Evolutionary conservation across 2,113 vertebrate species (phyloP).

Genomic region (Centropus unirufus): DNA sequence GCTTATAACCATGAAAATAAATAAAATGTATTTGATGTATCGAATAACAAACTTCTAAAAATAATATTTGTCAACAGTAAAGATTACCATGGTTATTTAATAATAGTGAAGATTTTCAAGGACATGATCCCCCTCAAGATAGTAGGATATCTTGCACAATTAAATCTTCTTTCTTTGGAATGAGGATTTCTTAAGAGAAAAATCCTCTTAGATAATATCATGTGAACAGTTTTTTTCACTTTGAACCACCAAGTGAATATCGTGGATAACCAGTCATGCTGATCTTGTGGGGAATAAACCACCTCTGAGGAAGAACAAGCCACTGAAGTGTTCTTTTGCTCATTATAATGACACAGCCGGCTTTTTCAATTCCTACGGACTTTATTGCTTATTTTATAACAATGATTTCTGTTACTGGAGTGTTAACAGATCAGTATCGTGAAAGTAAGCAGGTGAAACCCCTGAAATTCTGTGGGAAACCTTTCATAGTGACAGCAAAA

Average conservation of each 20-base stretch:
- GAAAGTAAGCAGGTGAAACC: not conserved
- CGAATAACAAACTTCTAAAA: not conserved
- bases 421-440: not conserved
- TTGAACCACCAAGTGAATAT: not conserved
- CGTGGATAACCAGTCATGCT: not conserved
- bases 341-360: not conserved
- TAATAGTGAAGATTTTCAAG: not conserved
- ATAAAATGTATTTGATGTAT: not conserved
- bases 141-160: not conserved
- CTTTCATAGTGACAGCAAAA: not conserved
- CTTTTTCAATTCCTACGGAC: not conserved
- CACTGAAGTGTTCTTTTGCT: not conserved
- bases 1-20: not conserved
- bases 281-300: not conserved
- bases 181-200: not conserved
- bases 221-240: not conserved
- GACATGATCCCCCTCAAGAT: not conserved
- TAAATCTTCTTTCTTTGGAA: not conserved
- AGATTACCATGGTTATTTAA: not conserved
- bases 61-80: not conserved
- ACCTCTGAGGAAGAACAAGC: not conserved
- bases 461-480: not conserved
- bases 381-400: not conserved
- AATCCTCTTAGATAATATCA: not conserved
- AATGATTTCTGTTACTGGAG: not conserved